These are phyloP conservation scores for Plebejus anna DNA, from an alignment of 2,888 invertebrate genomes.

Conservation along the genomic window DNA sequence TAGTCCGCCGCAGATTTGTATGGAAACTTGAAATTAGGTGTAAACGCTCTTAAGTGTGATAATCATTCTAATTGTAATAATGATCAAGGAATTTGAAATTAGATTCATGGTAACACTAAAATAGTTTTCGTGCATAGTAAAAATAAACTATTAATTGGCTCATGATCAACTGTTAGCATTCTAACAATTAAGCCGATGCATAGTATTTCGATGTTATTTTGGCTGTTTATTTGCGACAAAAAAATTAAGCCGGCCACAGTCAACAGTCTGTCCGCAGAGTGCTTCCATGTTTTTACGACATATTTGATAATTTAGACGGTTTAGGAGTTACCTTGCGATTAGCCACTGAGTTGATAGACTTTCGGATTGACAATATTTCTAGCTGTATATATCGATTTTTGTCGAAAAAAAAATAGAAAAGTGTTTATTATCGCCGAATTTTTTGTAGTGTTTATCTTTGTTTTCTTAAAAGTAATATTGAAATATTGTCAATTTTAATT, in stretches of 20 bases:
- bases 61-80: too few species aligned
- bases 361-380: constrained; percentile 64
- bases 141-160: too few species aligned
- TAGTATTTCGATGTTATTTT: too few species aligned
- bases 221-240: not conserved
- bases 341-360: constrained; percentile 53
- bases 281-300: constrained; percentile 77
- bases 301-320: constrained; percentile 66
- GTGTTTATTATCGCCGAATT: not conserved
- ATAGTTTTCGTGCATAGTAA: too few species aligned
- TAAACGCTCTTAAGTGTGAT: too few species aligned
- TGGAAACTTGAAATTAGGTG: too few species aligned
- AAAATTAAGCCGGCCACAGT: constrained; percentile 47
- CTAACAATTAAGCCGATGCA: too few species aligned
- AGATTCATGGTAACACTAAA: too few species aligned
- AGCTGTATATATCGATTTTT: constrained; percentile 33
- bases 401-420: not conserved
- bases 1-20: too few species aligned
- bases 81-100: too few species aligned
- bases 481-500: constrained; percentile 32
- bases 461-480: not conserved
- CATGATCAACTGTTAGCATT: too few species aligned
- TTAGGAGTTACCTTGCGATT: constrained; percentile 57
- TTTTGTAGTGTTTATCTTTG: not conserved
- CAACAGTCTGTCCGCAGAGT: constrained; percentile 77